Conservation (phyloP, 2,797 vertebrate species). For the Rachycentron canadum region DNA sequence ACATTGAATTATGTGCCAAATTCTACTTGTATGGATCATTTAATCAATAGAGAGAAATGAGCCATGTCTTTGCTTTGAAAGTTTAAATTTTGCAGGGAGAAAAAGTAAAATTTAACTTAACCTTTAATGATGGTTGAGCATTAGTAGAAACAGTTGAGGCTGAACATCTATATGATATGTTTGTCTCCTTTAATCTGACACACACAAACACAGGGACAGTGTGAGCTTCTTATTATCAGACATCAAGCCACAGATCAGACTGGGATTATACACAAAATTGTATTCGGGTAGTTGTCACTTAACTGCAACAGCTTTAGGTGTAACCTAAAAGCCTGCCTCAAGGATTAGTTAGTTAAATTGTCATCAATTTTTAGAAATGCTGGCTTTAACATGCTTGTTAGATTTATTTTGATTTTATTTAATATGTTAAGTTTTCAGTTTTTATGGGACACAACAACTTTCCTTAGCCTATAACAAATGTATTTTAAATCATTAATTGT, state of each 20-base stretch:
- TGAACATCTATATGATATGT: not conserved
- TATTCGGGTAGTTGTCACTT: conserved; percentile 9
- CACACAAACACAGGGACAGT: conserved; percentile 15
- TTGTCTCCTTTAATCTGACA: conserved; percentile 35
- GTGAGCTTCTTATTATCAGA: conserved; percentile 43
- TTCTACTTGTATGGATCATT: conserved; percentile 27
- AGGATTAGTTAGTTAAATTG: conserved; percentile 39
- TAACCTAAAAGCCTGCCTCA: conserved; percentile 18
- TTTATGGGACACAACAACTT: not conserved
- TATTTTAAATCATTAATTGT: too few species aligned
- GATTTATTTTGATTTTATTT: not conserved
- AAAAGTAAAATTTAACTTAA: not conserved
- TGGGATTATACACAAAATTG: conserved; percentile 20
- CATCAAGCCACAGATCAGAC: conserved; percentile 37
- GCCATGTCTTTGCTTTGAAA: not conserved
- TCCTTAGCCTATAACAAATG: not conserved
- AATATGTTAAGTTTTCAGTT: not conserved
- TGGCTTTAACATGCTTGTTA: conserved; percentile 5
- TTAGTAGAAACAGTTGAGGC: conserved; percentile 3
- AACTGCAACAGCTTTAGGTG: not conserved
- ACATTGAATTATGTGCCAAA: conserved; percentile 13
- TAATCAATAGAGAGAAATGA: conserved; percentile 27
- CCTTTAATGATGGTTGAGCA: conserved; percentile 24
- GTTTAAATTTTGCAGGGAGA: not conserved
- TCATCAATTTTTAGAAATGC: conserved; percentile 19